Percentiles rank a stretch among this genome's conserved stretches.
phyloP scores from a whole-genome alignment of 2,113 vertebrate genomes.

The Odontophorus gujanensis region DNA sequence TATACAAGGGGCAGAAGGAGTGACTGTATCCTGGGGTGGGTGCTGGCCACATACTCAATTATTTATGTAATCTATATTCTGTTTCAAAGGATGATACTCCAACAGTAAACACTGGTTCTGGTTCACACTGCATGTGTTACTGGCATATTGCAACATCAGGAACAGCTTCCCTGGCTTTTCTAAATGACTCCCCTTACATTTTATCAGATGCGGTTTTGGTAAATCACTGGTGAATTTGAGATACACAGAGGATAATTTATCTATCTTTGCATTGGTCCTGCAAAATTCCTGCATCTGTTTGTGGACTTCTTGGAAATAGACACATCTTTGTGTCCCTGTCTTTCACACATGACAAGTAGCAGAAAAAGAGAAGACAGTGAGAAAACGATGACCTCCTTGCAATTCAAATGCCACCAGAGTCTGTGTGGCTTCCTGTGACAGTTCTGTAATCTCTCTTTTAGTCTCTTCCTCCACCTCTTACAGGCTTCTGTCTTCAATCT shows the following conservation, averaged over 20 bases:
- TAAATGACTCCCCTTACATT: background rate
- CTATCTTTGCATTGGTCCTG: background rate
- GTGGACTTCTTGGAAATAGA: background rate
- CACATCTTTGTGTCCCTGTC: background rate
- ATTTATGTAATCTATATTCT: background rate
- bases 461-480: constrained; percentile 89
- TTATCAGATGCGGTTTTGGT: background rate
- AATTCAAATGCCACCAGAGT: constrained; percentile 1
- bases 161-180: background rate
- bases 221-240: background rate
- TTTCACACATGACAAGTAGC: background rate
- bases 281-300: background rate
- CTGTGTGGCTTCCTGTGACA: constrained; percentile 62
- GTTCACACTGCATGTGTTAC: background rate
- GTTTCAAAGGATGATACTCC: background rate
- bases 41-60: background rate
- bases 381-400: background rate
- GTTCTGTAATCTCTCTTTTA: constrained; percentile 87
- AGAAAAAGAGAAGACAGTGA: constrained; percentile 8
- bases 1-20: background rate
- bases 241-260: background rate
- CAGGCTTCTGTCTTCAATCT: constrained; percentile 91
- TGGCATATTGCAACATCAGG: background rate
- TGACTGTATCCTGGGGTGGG: fast-evolving
- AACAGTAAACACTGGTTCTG: fast-evolving